These are phyloP conservation scores for Bathynomus jamesi DNA, from an alignment of 1,140 invertebrate genomes.

Conservation along the genomic window DNA sequence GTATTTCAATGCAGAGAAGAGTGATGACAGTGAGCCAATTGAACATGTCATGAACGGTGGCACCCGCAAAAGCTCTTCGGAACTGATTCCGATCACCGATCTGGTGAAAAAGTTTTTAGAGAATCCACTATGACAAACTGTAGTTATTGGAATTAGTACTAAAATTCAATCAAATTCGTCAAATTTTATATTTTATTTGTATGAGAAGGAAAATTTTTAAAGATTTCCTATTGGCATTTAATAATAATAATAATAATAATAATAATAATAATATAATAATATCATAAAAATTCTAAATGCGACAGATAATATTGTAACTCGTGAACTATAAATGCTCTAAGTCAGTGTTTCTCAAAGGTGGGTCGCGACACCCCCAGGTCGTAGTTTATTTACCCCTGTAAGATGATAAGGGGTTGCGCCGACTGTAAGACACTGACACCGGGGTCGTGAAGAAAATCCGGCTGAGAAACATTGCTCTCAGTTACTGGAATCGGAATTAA, in stretches of 20 bases:
- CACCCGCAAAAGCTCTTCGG: constrained; percentile 44
- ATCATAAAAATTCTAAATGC: not conserved
- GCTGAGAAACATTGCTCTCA: not conserved
- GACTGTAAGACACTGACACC: too few relatives aligned
- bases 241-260: not conserved
- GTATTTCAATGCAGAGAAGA: constrained; percentile 44
- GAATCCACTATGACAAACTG: too few relatives aligned
- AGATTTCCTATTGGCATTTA: not conserved
- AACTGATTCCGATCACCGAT: constrained; percentile 42
- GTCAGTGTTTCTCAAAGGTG: not conserved
- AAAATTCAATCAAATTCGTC: too few relatives aligned
- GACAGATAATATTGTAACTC: too few relatives aligned
- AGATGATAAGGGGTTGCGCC: too few relatives aligned
- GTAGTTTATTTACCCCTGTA: too few relatives aligned
- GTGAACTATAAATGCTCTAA: too few relatives aligned
- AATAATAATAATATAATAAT: not conserved
- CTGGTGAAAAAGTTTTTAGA: constrained; percentile 21
- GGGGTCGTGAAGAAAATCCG: too few relatives aligned
- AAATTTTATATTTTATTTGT: too few relatives aligned
- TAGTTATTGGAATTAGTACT: too few relatives aligned
- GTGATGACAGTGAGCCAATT: constrained; percentile 47
- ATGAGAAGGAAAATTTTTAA: not conserved
- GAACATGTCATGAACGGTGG: constrained; percentile 46
- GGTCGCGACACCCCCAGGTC: not conserved
- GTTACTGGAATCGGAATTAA: not conserved